Base-by-base conservation (phyloP, 2,797 vertebrate species). In the Gouania willdenowi region DNA sequence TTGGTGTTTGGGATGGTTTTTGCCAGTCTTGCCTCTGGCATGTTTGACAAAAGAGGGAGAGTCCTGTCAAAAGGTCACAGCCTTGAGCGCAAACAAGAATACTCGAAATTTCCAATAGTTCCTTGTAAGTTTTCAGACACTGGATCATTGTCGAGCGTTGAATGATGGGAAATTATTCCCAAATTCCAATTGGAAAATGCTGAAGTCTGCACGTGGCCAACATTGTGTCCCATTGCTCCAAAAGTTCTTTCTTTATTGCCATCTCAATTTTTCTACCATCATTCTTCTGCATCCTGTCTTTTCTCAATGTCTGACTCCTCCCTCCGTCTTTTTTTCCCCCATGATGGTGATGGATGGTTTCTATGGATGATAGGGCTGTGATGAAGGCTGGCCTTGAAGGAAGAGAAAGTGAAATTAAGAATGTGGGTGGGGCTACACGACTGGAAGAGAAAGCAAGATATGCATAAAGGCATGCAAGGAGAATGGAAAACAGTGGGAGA, bases 261-360 rank as follows among this genome's bases (percentile, higher is more conserved):
- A 37, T 11, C 35, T 31, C 18, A 13, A 14, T 39, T 22, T 59
- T 57, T 50, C 19, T 38, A 50, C 26, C 35, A 22, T 8, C 19
- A 14, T 47, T 8, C 45, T 39, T 53, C 29, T 31, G 35, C 60
- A 6, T 66, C 40, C 40, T 13, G 15, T 48, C 38, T 52, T 44
- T 33, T 31, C 61, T 50, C 21, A 26, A 42, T 13, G 41, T 70
- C 49, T 26, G 10, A 27, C 19, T 38, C 27, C 28, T 23, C 22
- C 32, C 32, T 20, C 8, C 37, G 55, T 43, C 28, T 55, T 47
- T 42, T 63, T 53, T 62, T 22, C 44, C 52, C 64, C 44, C 49
- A 12, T 79, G 81, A 84, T 82, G 49, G 65, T 86, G 83, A 86
- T 82, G 78, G 75, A 86, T 86, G 66, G 65, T 50, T 45, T 66